phyloP scores from a whole-genome alignment of 1,140 invertebrate genomes.

The Heliconius himera region DNA sequence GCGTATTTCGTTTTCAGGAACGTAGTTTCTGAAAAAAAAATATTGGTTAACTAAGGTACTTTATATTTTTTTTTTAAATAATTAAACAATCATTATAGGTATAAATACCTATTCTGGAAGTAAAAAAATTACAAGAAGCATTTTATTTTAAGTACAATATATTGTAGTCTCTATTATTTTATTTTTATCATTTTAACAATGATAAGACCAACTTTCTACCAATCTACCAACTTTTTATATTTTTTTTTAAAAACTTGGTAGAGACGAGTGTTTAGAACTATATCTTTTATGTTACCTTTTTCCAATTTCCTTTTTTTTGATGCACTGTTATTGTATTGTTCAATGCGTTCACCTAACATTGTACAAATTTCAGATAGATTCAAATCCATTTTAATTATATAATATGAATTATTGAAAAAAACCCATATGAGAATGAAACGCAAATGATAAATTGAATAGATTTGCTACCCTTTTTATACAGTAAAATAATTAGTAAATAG shows the following conservation, averaged over 20 bases:
- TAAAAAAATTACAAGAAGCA: too few species aligned
- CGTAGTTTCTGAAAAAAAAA: neutral
- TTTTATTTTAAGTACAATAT: too few species aligned
- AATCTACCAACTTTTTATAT: too few species aligned
- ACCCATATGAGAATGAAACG: neutral
- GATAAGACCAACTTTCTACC: too few species aligned
- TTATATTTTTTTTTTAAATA: neutral
- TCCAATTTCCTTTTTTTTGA: slow-evolving; percentile 25
- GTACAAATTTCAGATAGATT: slow-evolving; percentile 35
- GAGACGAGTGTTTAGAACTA: too few species aligned
- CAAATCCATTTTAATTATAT: slow-evolving; percentile 26
- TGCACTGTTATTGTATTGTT: slow-evolving; percentile 26
- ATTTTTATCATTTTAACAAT: too few species aligned
- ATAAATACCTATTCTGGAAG: too few species aligned
- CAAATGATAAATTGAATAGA: neutral
- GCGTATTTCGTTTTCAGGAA: neutral
- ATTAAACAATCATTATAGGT: too few species aligned
- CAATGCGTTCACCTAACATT: slow-evolving; percentile 23
- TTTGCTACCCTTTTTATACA: neutral
- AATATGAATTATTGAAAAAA: neutral
- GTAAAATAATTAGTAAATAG: neutral
- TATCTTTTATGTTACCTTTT: slow-evolving; percentile 15
- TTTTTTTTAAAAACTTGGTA: too few species aligned
- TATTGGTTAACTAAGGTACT: neutral
- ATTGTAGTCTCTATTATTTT: too few species aligned